A percentile compares a stretch with the other conserved stretches of the same genome.
phyloP scores from a whole-genome alignment of 2,113 vertebrate species.

The Scortum barcoo region DNA sequence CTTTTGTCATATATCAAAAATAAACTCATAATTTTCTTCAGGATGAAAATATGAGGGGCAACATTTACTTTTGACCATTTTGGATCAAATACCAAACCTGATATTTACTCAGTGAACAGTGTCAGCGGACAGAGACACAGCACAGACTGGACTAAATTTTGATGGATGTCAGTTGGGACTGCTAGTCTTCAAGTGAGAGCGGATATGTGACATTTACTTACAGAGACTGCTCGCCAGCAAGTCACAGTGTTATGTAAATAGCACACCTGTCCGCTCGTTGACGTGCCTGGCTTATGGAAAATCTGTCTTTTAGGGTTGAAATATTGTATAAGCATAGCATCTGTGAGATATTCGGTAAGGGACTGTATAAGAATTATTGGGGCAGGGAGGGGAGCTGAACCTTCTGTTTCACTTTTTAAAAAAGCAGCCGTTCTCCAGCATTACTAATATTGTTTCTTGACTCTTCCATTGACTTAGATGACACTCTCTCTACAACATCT shows the following conservation, averaged over 20 bases:
- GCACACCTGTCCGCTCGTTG: constrained; percentile 79
- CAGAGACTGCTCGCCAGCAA: constrained; percentile 65
- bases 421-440: not conserved
- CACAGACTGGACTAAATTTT: constrained; percentile 67
- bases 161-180: constrained; percentile 79
- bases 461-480: not conserved
- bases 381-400: not conserved
- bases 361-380: not conserved
- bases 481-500: not conserved
- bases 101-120: constrained; percentile 69
- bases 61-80: constrained; percentile 69
- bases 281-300: constrained; percentile 69
- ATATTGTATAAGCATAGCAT: constrained; percentile 58
- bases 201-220: constrained; percentile 84
- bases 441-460: not conserved
- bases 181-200: constrained; percentile 71
- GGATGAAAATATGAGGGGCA: constrained; percentile 58
- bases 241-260: constrained; percentile 83
- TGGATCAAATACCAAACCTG: constrained; percentile 70
- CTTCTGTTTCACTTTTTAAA: not conserved
- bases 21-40: constrained; percentile 2
- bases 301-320: constrained; percentile 66
- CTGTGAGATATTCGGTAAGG: constrained; percentile 56
- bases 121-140: constrained; percentile 66
- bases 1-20: not conserved